A percentile compares a stretch with the other conserved stretches of the same genome.
phyloP scores from a whole-genome alignment of 2,113 vertebrate species.

The Thamnaconus septentrionalis region DNA sequence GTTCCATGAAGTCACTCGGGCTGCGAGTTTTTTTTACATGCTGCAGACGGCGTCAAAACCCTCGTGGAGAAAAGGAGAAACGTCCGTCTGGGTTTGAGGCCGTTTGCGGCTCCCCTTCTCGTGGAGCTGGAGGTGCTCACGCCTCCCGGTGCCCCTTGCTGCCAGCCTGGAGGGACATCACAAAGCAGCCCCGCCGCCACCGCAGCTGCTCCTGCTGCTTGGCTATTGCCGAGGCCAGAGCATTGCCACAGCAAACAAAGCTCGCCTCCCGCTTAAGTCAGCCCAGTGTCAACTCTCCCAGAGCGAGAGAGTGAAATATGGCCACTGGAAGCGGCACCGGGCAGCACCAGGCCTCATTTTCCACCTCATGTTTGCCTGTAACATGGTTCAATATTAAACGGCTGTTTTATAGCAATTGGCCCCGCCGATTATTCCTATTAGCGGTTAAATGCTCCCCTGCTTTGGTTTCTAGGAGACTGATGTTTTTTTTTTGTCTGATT shows the following conservation, averaged over 20 bases:
- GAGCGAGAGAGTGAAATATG: constrained; percentile 55
- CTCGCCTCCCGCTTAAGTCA: constrained; percentile 28
- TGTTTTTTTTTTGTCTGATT: constrained; percentile 62
- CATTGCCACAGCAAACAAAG: constrained; percentile 63
- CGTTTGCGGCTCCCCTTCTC: constrained; percentile 74
- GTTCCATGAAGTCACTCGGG: constrained; percentile 76
- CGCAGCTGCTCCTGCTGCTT: constrained; percentile 18
- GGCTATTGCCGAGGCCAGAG: constrained; percentile 58
- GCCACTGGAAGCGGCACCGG: constrained; percentile 41
- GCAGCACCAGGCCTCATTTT: constrained; percentile 61
- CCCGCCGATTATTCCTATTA: constrained; percentile 68
- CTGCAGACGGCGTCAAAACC: constrained; percentile 62
- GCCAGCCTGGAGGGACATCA: constrained; percentile 70
- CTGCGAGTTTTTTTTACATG: constrained; percentile 57
- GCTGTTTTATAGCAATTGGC: constrained; percentile 65
- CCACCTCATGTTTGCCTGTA: constrained; percentile 68
- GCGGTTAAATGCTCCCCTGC: constrained; percentile 63
- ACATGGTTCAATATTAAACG: constrained; percentile 69
- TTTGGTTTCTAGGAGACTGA: constrained; percentile 69
- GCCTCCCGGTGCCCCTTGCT: constrained; percentile 62
- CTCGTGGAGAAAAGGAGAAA: constrained; percentile 64
- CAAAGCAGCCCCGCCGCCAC: constrained; percentile 45
- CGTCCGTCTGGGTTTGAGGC: constrained; percentile 70
- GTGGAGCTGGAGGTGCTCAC: constrained; percentile 66
- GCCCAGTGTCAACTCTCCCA: constrained; percentile 42